Evolutionary conservation across 2,113 vertebrate species (phyloP), one percentile per base, ranked within the genome.

Genomic region (Colistium nudipinnis): DNA sequence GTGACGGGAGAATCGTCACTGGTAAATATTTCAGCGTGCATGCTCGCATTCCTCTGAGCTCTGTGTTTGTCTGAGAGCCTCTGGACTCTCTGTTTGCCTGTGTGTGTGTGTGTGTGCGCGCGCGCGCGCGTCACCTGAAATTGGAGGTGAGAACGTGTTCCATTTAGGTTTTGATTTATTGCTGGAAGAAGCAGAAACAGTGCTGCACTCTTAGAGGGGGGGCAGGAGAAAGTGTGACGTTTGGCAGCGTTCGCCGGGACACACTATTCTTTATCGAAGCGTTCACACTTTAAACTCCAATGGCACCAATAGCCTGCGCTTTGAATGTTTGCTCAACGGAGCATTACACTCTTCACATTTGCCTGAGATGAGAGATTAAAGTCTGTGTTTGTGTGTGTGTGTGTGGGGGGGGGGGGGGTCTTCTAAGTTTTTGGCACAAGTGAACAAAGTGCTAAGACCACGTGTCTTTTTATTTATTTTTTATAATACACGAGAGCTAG

Each of bases 91-190:
- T n/a, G n/a, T n/a, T n/a, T n/a, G n/a, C n/a, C 56, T 78, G 54
- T 13, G 43, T 52, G 25, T 31, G 16, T 59, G 22, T 60, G 48
- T 45, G 57, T 62, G 51, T 39, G 17, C 67, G 9, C 1, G 2
- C 53, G 62, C 48, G 61, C 38, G n/a, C 84, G 70, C 17, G 4
- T 76, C 76, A 56, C 70, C 62, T 79, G 65, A 67, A 72, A 63
- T 71, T 53, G 38, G 57, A 86, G 70, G 71, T 52, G 63, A 76
- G 78, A 85, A 73, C 33, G 55, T 45, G 49, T 72, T 86, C 70
- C 83, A 77, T 86, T 85, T 85, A 82, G 75, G 84, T 62, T 83
- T 72, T 89, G 88, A 92, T 93, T 92, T 92, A 91, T 92, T 87
- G 88, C 89, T 80, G 67, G 70, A 74, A 74, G 74, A 85, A 74